phyloP scores from a whole-genome alignment of 1,140 invertebrate genomes.

The Diabrotica undecimpunctata region DNA sequence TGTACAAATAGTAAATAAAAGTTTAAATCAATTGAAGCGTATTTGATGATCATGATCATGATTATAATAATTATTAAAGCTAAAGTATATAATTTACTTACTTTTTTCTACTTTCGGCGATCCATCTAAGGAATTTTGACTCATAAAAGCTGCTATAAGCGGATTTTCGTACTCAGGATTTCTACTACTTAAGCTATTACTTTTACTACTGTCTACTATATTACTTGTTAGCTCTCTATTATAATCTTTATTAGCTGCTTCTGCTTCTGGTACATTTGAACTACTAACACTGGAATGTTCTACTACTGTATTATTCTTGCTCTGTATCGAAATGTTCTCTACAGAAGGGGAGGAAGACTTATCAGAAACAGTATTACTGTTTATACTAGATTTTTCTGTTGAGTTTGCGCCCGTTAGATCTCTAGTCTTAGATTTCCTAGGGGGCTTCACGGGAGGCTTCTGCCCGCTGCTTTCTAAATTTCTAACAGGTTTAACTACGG shows the following conservation, averaged over 20 bases:
- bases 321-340: conserved; percentile 8
- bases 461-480: conserved; percentile 8
- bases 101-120: conserved; percentile 18
- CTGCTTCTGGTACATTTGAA: conserved; percentile 12
- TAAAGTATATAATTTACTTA: background rate
- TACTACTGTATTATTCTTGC: background rate
- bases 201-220: background rate
- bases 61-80: too few species aligned
- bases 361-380: conserved; percentile 24
- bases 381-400: conserved; percentile 19
- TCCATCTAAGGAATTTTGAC: conserved; percentile 37
- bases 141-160: conserved; percentile 39
- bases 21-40: too few species aligned
- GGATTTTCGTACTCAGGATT: conserved; percentile 32
- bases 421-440: conserved; percentile 31
- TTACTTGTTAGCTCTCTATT: background rate
- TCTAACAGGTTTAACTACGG: conserved; percentile 2
- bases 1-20: too few species aligned
- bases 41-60: too few species aligned
- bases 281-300: conserved; percentile 11
- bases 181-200: background rate
- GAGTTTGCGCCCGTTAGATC: conserved; percentile 12
- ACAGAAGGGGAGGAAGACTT: conserved; percentile 23
- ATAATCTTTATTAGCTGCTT: background rate
- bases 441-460: conserved; percentile 39